Base-by-base conservation (phyloP, 2,888 invertebrate species). In the Crocallis elinguaria region DNA sequence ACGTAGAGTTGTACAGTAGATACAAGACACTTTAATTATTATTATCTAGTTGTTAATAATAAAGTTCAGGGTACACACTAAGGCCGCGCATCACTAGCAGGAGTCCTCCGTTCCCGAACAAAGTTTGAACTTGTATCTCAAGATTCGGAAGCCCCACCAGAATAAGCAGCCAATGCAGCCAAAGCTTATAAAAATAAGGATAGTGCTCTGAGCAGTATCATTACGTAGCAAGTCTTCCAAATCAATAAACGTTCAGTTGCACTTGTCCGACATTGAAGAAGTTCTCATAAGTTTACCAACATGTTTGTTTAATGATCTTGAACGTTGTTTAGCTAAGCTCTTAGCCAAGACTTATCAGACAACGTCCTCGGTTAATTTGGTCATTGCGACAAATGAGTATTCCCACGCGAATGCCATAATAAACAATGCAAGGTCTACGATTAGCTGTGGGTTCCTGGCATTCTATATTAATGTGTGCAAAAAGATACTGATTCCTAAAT, bases 361-460 rank as follows among this genome's bases (percentile, higher is more conserved):
- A 27, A 37, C 42, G 51, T 42, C 14, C 53, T 43, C 44, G 46
- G 42, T 43, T 23, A 55, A 57, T 58, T 53, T 35, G 45, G 27
- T 17, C 46, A 46, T 67, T 65, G 50, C 43, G 32, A 46, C 43
- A 54, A 36, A 36, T 49, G 35, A 33, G 19, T 14, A 25, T 52
- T 52, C 52, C 52, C 52, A 52, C 52, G 41, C 52, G 5, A 16
- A 6, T 45, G 17, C 33, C 6, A 5, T 27, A 19, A 21, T 39
- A 30, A 32, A 54, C 53, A 44, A 49, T 23, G 38, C 53, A 49
- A 49, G 48, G 53, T 49, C 35, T 16, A 12, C n/a, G 12, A 16
- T 54, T 48, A 49, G 48, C 48, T 36, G 29, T n/a, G 12, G 53
- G 43, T 54, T 54, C 53, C 53, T 48, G 53, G 13, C 37, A 17